Evolutionary conservation across 2,888 invertebrate species (phyloP), one percentile per base, ranked within the genome.

Genomic region (Archips xylosteana): DNA sequence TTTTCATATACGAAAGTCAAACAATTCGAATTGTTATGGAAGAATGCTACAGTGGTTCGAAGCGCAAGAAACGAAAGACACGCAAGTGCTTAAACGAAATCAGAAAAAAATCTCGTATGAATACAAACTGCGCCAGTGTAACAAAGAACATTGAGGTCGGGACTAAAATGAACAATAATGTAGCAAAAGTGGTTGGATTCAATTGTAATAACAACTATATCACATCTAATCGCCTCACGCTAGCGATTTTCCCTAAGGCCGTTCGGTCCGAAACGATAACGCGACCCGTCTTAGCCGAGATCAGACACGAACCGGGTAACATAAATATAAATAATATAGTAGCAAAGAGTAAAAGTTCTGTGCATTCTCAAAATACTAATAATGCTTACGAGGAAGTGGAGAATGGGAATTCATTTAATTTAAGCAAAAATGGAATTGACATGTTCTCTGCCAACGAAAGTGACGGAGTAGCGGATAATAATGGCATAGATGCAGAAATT

Each of bases 181-280:
- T 42, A 39, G 70, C 75, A 75, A 77, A 45, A 54, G 78, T 61
- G 39, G 75, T 75, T 54, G 66, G 60, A n/a, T 77, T 75, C 66
- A 70, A 59, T 8, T 71, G 65, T 54, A 79, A 78, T 63, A 80
- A 76, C 66, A 83, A 85, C 70, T 82, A 80, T 64, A 80, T 92
- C 65, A 90, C 91, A 68, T 81, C 79, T 49, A 84, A 88, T 75
- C 85, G 92, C 36, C 79, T 93, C 74, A 92, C 91, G 73, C 81
- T 93, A 75, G 81, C 83, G 66, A 84, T 89, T 80, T 88, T 90
- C 77, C 87, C 88, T 23, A 93, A 91, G 77, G 86, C 89, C 36
- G 82, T 92, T 72, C 80, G 82, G 77, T 92, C 94, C 13, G 88
- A 92, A 84, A 93, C 92, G 47, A 82, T 92, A 75, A 91, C 89